Percentiles rank a stretch among this genome's conserved stretches.
These are phyloP conservation scores for Sylvicola fuscatus DNA, from an alignment of 2,888 invertebrate genomes.

Conservation along the genomic window DNA sequence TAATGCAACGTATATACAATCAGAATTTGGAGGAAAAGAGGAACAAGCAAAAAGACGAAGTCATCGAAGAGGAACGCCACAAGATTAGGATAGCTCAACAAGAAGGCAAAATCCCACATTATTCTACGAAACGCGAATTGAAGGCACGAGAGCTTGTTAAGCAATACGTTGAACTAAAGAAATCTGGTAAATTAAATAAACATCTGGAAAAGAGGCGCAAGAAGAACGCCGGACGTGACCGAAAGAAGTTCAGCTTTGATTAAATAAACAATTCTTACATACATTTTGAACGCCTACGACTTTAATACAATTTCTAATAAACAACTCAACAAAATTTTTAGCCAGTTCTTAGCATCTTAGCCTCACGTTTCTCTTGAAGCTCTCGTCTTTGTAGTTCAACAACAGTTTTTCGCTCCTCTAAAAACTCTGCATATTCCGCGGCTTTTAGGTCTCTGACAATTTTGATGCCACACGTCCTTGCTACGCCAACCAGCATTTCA, in stretches of 20 bases:
- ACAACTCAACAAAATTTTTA: conserved; percentile 18
- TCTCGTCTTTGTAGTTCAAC: conserved; percentile 55
- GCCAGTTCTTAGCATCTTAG: conserved; percentile 73
- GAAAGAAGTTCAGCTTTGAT: conserved; percentile 21
- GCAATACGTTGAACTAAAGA: conserved; percentile 63
- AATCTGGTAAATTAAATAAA: conserved; percentile 52
- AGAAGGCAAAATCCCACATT: conserved; percentile 50
- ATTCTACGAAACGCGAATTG: conserved; percentile 53
- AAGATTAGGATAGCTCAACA: conserved; percentile 35
- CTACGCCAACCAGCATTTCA: conserved; percentile 52
- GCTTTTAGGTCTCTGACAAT: conserved; percentile 57
- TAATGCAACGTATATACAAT: conserved; percentile 58
- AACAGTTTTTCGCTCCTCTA: conserved; percentile 47
- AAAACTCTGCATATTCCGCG: conserved; percentile 61
- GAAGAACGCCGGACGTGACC: conserved; percentile 33
- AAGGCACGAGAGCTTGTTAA: conserved; percentile 52
- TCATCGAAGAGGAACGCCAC: conserved; percentile 31
- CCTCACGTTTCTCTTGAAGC: conserved; percentile 66
- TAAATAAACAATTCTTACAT: conserved; percentile 8
- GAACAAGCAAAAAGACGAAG: conserved; percentile 32
- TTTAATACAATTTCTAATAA: too few species aligned
- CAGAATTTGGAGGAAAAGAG: conserved; percentile 46
- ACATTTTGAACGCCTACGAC: too few species aligned
- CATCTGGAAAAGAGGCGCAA: conserved; percentile 65
- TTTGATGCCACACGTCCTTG: conserved; percentile 67